Evolutionary conservation across 2,797 vertebrate genomes (phyloP), one percentile per base, ranked within the genome.

Genomic region (Urocyon cinereoargenteus): DNA sequence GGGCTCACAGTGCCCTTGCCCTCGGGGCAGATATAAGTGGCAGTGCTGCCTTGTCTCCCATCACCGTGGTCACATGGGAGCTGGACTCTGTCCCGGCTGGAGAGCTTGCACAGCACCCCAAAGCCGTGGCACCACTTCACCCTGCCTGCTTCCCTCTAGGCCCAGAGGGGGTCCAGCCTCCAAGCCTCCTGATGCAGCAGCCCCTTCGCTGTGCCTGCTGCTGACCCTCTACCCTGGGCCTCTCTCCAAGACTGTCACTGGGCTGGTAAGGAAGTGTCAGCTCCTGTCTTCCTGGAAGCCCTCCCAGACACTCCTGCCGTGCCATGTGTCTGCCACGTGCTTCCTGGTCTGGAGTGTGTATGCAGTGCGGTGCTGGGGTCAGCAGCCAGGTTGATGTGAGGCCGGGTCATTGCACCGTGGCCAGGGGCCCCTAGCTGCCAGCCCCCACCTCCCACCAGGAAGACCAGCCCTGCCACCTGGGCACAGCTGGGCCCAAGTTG

Each of bases 341-440:
- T 19, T 45, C 24, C 72, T 28, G 40, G 36, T 45, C 40, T 45
- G 40, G 6, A 45, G 3, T 1, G 6, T 18, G 14, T 28, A 51
- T 28, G 45, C 73, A 75, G 26, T 14, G 45, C 4, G 73, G 73
- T 31, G 45, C 73, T 21, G 10, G 28, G 49, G 31, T 77, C 9
- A 11, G 45, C 45, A 6, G 26, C 15, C 11, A 77, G 49, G 1
- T 4, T 31, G 3, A 51, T 4, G 0, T 5, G 26, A 26, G 26
- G 9, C 49, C 2, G 2, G 73, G 28, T 31, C 49, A 2, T n/a
- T 3, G 49, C 4, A 2, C 13, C 15, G 36, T 26, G 36, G 36
- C 28, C 73, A 12, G 73, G 28, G 73, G 12, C 28, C 49, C 14
- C 73, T 31, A 31, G 49, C 16, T 19, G 28, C 49, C 26, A n/a